Percentiles rank a stretch among this genome's conserved stretches.
Conservation (phyloP, 2,113 vertebrate genomes). For the Geococcyx californianus region DNA sequence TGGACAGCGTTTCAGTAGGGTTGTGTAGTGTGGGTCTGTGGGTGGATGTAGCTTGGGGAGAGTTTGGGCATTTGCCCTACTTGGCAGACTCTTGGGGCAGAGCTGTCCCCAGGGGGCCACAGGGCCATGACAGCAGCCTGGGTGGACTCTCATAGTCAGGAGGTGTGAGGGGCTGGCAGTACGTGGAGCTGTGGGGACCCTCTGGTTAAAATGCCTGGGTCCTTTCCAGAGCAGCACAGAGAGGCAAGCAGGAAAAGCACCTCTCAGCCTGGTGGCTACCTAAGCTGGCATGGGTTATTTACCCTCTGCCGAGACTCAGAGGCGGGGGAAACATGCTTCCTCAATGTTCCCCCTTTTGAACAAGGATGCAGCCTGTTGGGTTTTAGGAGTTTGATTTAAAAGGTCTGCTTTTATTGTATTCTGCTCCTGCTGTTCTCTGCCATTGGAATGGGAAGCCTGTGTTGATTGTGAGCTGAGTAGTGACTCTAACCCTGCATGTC, state of each 20-base stretch:
- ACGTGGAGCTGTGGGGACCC: background rate
- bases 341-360: background rate
- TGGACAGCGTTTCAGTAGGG: background rate
- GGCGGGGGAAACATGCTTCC: background rate
- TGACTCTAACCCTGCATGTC: background rate
- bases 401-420: background rate
- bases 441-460: fast-evolving
- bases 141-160: background rate
- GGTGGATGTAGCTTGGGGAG: background rate
- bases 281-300: background rate
- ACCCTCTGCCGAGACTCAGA: background rate
- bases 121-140: background rate
- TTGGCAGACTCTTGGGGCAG: background rate
- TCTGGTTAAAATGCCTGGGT: background rate
- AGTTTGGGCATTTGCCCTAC: background rate
- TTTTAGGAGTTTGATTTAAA: background rate
- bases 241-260: background rate
- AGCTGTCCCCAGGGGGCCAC: background rate
- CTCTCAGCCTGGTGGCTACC: background rate
- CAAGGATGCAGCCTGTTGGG: background rate
- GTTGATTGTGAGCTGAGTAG: fast-evolving
- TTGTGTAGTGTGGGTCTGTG: background rate
- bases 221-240: background rate
- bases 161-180: background rate
- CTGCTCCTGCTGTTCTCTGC: background rate